phyloP scores from a whole-genome alignment of 2,888 invertebrate genomes.

The Alcis repandata region DNA sequence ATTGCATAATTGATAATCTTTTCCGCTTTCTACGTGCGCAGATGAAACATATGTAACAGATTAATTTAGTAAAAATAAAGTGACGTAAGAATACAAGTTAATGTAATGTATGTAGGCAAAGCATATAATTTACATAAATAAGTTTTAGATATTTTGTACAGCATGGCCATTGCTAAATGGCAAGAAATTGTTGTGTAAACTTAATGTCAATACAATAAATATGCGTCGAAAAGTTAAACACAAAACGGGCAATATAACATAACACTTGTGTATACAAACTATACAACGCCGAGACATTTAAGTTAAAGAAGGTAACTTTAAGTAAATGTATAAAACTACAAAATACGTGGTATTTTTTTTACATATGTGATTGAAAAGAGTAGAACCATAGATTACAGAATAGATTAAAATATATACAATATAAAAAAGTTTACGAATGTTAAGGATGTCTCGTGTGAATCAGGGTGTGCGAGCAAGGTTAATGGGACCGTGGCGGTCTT shows the following conservation, averaged over 20 bases:
- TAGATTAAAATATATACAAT: background rate
- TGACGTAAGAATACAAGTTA: constrained; percentile 29
- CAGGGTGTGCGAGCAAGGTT: constrained; percentile 71
- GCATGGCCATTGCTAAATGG: background rate
- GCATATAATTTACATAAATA: constrained; percentile 6
- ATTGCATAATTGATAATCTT: constrained; percentile 45
- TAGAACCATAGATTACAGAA: background rate
- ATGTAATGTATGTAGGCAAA: constrained; percentile 26
- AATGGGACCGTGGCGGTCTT: constrained; percentile 52
- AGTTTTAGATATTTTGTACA: background rate
- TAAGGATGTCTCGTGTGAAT: constrained; percentile 63
- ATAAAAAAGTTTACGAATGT: constrained; percentile 17
- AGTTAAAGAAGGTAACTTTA: background rate
- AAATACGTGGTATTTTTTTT: too few relatives aligned
- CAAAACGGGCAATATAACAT: background rate
- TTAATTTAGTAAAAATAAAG: constrained; percentile 20
- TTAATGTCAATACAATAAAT: constrained; percentile 5
- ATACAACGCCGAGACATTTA: background rate
- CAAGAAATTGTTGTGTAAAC: background rate
- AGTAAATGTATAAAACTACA: background rate
- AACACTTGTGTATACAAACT: background rate
- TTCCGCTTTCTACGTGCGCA: constrained; percentile 50
- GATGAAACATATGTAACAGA: constrained; percentile 36
- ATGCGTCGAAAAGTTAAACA: background rate
- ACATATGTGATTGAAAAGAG: background rate